These are phyloP conservation scores for Pomacea maculata DNA, from an alignment of 1,140 invertebrate species.

Conservation along the genomic window DNA sequence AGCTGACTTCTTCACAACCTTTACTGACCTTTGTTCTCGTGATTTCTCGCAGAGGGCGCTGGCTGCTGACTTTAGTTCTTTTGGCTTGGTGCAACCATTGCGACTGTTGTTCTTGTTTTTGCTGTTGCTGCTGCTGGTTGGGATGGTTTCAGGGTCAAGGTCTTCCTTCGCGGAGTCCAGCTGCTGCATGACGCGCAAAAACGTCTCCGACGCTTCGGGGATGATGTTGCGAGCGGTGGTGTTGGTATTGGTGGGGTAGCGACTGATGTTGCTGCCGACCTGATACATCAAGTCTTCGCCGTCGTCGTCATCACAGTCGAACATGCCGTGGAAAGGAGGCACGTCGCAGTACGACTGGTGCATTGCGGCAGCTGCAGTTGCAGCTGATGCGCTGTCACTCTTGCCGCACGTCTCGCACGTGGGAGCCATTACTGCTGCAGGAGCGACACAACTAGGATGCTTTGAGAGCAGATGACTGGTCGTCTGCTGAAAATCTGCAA, in stretches of 20 bases:
- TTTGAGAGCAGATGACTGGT: background rate
- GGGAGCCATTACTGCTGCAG: too few species aligned
- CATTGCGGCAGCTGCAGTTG: background rate
- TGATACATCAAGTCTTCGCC: background rate
- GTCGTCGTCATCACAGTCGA: background rate
- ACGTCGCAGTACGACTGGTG: background rate
- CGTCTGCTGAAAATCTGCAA: too few species aligned
- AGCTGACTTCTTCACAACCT: constrained; percentile 18
- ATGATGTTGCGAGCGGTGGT: background rate
- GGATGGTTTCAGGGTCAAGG: background rate
- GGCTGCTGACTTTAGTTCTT: too few species aligned
- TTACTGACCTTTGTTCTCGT: background rate
- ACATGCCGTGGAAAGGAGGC: constrained; percentile 13
- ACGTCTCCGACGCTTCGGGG: constrained; percentile 20
- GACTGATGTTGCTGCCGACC: background rate
- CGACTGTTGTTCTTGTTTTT: too few species aligned
- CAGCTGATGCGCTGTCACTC: background rate
- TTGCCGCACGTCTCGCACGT: background rate
- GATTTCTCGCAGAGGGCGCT: too few species aligned
- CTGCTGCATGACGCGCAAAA: constrained; percentile 13
- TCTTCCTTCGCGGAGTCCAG: constrained; percentile 1
- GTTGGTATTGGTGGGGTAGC: too few species aligned
- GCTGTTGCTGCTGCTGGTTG: background rate
- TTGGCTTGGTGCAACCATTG: background rate
- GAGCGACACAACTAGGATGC: background rate